A percentile compares a stretch with the other conserved stretches of the same genome.
These are phyloP conservation scores for Holocentrus rufus DNA, from an alignment of 2,797 vertebrate species.

Conservation along the genomic window DNA sequence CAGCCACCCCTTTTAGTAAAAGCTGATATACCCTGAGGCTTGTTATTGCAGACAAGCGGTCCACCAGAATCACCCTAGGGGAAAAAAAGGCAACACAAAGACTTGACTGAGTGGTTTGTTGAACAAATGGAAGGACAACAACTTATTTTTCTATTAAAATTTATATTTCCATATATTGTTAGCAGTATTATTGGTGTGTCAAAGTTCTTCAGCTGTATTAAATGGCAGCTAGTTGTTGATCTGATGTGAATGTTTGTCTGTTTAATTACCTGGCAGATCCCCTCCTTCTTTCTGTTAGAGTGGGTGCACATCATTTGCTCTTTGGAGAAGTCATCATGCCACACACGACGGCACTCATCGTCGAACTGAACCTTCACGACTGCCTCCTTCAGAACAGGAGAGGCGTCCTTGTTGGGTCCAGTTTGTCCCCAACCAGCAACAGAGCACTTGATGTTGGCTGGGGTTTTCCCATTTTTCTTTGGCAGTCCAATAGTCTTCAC, in stretches of 20 bases:
- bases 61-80: slow-evolving; percentile 82
- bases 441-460: slow-evolving; percentile 42
- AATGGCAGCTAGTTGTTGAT: not conserved
- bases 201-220: not conserved
- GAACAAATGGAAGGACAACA: too few species aligned
- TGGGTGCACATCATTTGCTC: slow-evolving; percentile 74
- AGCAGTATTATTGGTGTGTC: not conserved
- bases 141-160: not conserved
- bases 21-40: slow-evolving; percentile 60
- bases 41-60: slow-evolving; percentile 75
- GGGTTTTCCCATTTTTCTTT: slow-evolving; percentile 30
- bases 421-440: slow-evolving; percentile 77
- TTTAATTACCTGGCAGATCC: slow-evolving; percentile 72
- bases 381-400: slow-evolving; percentile 66
- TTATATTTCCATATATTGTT: not conserved
- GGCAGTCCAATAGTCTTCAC: slow-evolving; percentile 64
- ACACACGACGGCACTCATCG: slow-evolving; percentile 33
- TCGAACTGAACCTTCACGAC: slow-evolving; percentile 38
- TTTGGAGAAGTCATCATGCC: not conserved
- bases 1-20: fast-evolving
- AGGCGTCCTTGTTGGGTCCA: fast-evolving
- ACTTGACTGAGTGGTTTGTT: too few species aligned
- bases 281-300: slow-evolving; percentile 52
- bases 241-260: not conserved
- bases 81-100: slow-evolving; percentile 9